Evolutionary conservation across 2,888 invertebrate species (phyloP), one percentile per base, ranked within the genome.

Genomic region (Autographa pulchrina): DNA sequence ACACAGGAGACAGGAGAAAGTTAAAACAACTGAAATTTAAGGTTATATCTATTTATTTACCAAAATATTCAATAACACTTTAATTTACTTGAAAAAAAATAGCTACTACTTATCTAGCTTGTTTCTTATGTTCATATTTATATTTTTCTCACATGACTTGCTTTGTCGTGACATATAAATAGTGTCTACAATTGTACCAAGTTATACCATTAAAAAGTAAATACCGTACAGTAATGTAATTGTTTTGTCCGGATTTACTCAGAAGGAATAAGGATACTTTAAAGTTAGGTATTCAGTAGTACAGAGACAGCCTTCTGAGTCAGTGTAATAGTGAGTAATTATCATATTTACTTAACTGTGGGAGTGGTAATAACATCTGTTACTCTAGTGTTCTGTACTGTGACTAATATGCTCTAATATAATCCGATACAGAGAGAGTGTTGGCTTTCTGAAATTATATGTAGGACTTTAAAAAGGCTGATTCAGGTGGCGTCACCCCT

Each of bases 291-390:
- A 68, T 41, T 56, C 9, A 63, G 18, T 59, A 67, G 66, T 56
- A 16, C 14, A 43, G 43, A 16, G 18, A 52, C 58, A 65, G 62
- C 80, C 80, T 77, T 77, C 80, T 59, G 56, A 80, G 80, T 80
- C 77, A 60, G 71, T 65, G 71, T 80, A 80, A 77, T 71, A 56
- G 72, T 65, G 13, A 52, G 76, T 68, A 75, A 77, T 77, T 77
- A 80, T 75, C 72, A 68, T 80, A 77, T 77, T 77, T 80, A 80
- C 80, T 56, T 75, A 66, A 75, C 68, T 43, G 70, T 75, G 63
- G 77, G 77, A 68, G 77, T 80, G 77, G 63, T 60, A 54, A 41
- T 80, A 77, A 77, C 73, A 66, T 62, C 78, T 70, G 74, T 74
- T 43, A 68, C 75, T 67, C 54, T 70, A 54, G 68, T 69, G 66